Base-by-base conservation (phyloP, 2,888 invertebrate genomes). In the Psylliodes chrysocephalus region DNA sequence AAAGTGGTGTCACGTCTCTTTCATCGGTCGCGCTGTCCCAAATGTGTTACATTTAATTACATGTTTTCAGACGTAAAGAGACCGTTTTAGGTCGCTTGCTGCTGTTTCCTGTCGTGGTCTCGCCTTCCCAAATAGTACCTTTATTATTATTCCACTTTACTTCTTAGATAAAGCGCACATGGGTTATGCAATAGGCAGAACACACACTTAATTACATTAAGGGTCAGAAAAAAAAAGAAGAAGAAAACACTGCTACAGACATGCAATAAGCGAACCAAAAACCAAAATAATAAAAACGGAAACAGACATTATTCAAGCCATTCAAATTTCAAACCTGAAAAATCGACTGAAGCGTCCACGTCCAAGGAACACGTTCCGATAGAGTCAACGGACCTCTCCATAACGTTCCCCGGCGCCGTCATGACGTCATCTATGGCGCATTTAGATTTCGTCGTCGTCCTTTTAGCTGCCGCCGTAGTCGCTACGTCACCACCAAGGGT, bases 301-400 rank as follows among this genome's bases (percentile, higher is more conserved):
- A 60, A 22, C 22, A 6, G 22, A 61, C 66, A 62, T 56, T 46
- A 53, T 53, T 25, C 44, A 65, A 30, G 54, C 60, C 57, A 33
- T 63, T 35, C 40, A 62, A 49, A 33, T 47, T 61, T 62, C 71
- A 85, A 90, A 90, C 90, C 90, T 90, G 90, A 88, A 77, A 89
- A 86, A 77, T 90, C 90, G 66, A 89, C 89, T 78, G 90, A 83
- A 78, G 90, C 90, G 78, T 94, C 93, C 82, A 92, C 91, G 82
- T 94, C 93, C 78, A 94, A 85, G 73, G 93, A 93, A 84, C 93
- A 94, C 84, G 91, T 91, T 76, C 93, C 93, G 77, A 93, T 93
- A 60, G 93, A 93, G 82, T 94, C 94, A 83, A 91, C 87, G 19
- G 91, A 91, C 73, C 89, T 88, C 84, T 91, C 91, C 91, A 91